Evolutionary conservation across 2,888 invertebrate genomes (phyloP), one percentile per base, ranked within the genome.

Genomic region (Acronicta psi): DNA sequence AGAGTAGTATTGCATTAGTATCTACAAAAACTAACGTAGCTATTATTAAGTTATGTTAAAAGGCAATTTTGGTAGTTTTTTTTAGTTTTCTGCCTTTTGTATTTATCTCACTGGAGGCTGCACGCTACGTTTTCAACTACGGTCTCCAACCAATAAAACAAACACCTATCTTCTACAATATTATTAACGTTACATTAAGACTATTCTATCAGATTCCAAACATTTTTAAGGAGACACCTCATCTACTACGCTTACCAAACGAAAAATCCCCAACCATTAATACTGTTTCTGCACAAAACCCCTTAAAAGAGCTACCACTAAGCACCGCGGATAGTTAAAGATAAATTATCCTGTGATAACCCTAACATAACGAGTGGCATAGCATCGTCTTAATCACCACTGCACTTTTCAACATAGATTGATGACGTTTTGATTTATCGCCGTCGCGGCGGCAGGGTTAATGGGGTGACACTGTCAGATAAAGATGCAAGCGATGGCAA

Each of bases 341-440:
- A 75, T 75, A 72, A 75, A 77, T 75, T 59, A 75, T 59, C 43
- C 45, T 34, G 42, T 52, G 55, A 67, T 69, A 72, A 64, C 60
- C 57, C 60, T 51, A 58, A 66, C 53, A 49, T 51, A 58, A 66
- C 53, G 51, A 72, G 53, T 41, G 50, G 45, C 42, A 45, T 54
- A 46, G 17, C 63, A 51, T 56, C 75, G 81, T 84, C 86, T 86
- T 86, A 87, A 87, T 85, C 85, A 83, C 83, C 79, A 60, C 59
- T 70, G 68, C 67, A 74, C 67, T 74, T 68, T 68, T 72, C 50
- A 67, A 71, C 76, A 44, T 69, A 79, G 86, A 89, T 88, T 87
- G 86, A 89, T 88, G 88, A 80, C 77, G 69, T 80, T 84, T 86
- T 89, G 89, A 88, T 89, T 85, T 85, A 89, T 88, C 37, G 34